Conservation (phyloP, 2,888 invertebrate species). For the Athripsodes cinereus region DNA sequence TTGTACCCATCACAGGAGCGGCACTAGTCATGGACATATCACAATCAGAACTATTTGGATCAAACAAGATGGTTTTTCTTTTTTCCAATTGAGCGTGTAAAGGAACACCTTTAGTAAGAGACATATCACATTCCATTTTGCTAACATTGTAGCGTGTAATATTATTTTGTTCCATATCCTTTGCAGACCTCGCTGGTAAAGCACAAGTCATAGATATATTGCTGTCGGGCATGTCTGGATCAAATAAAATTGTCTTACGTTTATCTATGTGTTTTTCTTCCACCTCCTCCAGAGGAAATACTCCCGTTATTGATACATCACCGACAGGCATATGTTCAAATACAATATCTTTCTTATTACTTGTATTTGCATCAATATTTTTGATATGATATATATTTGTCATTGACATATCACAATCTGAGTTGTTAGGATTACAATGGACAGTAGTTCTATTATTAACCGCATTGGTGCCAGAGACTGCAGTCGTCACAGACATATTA, state of each 20-base stretch:
- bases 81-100: background rate
- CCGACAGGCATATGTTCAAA: background rate
- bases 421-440: slow-evolving; percentile 5
- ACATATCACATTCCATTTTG: slow-evolving; percentile 12
- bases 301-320: background rate
- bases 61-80: background rate
- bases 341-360: background rate
- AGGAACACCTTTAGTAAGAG: slow-evolving; percentile 5
- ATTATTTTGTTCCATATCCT: background rate
- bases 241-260: slow-evolving; percentile 15
- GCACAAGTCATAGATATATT: slow-evolving; percentile 20
- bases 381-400: slow-evolving; percentile 2
- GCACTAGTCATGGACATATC: background rate
- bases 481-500: slow-evolving; percentile 14
- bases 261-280: background rate
- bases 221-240: slow-evolving; percentile 7
- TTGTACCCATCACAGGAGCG: background rate
- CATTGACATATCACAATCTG: slow-evolving; percentile 18
- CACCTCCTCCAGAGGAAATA: background rate
- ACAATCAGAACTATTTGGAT: background rate
- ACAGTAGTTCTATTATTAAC: slow-evolving; percentile 10
- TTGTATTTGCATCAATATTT: background rate
- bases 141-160: slow-evolving; percentile 4
- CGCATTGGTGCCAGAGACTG: background rate
- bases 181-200: background rate